phyloP scores from a whole-genome alignment of 2,797 vertebrate genomes.

The Arnoldichthys spilopterus region DNA sequence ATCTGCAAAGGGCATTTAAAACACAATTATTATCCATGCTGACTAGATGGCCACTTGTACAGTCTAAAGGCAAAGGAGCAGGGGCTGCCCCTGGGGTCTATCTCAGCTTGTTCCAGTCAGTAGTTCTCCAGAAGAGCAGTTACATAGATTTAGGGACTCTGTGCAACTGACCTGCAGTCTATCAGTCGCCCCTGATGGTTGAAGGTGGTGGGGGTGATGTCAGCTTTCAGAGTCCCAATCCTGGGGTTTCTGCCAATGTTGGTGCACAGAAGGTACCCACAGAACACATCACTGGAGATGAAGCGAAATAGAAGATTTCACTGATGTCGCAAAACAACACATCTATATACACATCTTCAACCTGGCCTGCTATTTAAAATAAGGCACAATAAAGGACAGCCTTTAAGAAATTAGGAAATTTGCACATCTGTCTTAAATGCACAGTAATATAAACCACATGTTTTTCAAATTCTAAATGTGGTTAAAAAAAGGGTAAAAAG shows the following conservation, averaged over 20 bases:
- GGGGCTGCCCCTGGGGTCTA: background rate
- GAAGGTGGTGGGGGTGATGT: conserved; percentile 86
- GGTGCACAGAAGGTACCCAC: conserved; percentile 87
- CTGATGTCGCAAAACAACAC: too few relatives aligned
- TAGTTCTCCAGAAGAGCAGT: background rate
- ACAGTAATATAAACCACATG: too few relatives aligned
- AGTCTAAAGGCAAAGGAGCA: background rate
- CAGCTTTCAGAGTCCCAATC: conserved; percentile 86
- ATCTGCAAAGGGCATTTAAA: too few relatives aligned
- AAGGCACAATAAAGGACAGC: too few relatives aligned
- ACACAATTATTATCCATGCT: too few relatives aligned
- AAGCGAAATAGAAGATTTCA: background rate
- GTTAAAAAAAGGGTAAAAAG: too few relatives aligned
- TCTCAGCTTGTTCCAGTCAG: background rate
- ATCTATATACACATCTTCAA: too few relatives aligned
- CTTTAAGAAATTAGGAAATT: too few relatives aligned
- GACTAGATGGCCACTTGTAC: too few relatives aligned
- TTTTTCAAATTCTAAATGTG: too few relatives aligned
- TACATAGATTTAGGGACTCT: background rate
- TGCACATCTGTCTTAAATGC: too few relatives aligned
- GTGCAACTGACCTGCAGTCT: conserved; percentile 84
- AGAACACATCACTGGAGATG: conserved; percentile 84
- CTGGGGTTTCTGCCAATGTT: conserved; percentile 83
- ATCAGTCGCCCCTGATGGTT: conserved; percentile 88
- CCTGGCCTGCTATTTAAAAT: too few relatives aligned